These are phyloP conservation scores for Trichosurus vulpecula DNA, from an alignment of 2,797 vertebrate species.

Conservation along the genomic window DNA sequence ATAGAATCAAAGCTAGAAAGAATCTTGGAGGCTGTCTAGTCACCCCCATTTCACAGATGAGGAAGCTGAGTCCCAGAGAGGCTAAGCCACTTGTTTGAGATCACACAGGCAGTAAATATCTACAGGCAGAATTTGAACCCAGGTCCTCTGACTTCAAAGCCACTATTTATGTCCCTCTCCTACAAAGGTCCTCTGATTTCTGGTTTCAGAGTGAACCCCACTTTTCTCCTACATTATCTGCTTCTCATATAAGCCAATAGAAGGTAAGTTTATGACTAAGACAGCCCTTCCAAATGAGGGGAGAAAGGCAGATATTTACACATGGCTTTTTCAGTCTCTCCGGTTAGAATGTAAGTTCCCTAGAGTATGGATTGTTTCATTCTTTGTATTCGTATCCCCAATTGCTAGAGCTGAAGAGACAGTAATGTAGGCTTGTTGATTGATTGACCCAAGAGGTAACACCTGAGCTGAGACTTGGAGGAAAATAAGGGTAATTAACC, in stretches of 20 bases:
- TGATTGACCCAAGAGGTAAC: not conserved
- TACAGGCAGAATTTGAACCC: not conserved
- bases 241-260: not conserved
- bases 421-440: not conserved
- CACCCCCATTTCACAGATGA: not conserved
- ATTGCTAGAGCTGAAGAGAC: not conserved
- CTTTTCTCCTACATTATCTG: not conserved
- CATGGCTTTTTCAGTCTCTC: not conserved
- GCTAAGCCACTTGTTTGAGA: not conserved
- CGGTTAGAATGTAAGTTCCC: not conserved
- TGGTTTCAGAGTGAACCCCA: not conserved
- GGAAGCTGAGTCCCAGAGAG: not conserved
- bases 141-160: not conserved
- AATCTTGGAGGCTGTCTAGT: not conserved
- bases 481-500: constrained; percentile 6
- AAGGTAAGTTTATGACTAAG: not conserved
- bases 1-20: not conserved
- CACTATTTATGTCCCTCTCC: not conserved
- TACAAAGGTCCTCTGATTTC: not conserved
- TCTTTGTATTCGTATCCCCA: not conserved
- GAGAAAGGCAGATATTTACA: not conserved
- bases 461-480: not conserved
- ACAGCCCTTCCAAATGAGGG: not conserved
- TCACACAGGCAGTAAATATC: not conserved
- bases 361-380: not conserved